Conservation (phyloP, 2,888 invertebrate genomes). For the Trissonchulus sp. region DNA sequence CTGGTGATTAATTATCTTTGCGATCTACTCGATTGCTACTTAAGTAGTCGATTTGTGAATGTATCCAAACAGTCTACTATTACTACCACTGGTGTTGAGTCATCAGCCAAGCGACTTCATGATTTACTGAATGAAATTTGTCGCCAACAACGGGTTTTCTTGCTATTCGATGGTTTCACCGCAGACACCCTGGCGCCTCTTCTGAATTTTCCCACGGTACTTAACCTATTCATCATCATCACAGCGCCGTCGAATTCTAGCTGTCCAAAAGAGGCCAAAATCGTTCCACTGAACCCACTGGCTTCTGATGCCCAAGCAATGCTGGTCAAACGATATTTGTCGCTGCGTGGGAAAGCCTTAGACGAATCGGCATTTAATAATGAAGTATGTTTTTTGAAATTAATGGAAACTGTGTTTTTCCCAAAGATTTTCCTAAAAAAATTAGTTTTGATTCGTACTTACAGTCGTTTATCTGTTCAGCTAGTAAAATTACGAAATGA, state of each 20-base stretch:
- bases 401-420: too few relatives aligned
- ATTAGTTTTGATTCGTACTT: too few relatives aligned
- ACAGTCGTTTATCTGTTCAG: too few relatives aligned
- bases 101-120: too few relatives aligned
- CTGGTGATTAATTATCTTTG: background rate
- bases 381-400: slow-evolving; percentile 45
- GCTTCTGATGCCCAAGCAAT: slow-evolving; percentile 52
- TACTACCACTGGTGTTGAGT: too few relatives aligned
- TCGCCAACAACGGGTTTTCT: background rate
- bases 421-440: too few relatives aligned
- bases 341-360: slow-evolving; percentile 51
- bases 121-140: background rate
- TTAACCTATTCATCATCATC: background rate
- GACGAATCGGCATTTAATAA: slow-evolving; percentile 55
- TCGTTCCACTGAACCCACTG: slow-evolving; percentile 35
- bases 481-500: too few relatives aligned
- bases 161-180: background rate
- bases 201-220: background rate
- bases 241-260: too few relatives aligned
- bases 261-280: too few relatives aligned
- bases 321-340: slow-evolving; percentile 49
- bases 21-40: too few relatives aligned
- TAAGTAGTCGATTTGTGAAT: too few relatives aligned
- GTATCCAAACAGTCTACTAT: too few relatives aligned
- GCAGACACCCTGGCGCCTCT: background rate